phyloP scores from a whole-genome alignment of 2,888 invertebrate species.

The Endomychus coccineus region DNA sequence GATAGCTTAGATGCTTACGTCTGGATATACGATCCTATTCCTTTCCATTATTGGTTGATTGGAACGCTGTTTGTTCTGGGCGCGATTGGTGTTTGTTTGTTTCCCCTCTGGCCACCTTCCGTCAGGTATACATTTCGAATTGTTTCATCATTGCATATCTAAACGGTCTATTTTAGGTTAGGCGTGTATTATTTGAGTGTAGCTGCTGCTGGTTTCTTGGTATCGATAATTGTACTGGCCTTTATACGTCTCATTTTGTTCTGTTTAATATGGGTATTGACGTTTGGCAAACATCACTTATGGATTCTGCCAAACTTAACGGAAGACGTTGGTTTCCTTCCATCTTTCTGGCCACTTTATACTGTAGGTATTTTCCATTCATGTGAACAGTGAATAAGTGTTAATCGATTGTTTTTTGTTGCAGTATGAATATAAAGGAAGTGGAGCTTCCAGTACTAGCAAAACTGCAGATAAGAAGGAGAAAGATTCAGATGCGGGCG shows the following conservation, averaged over 20 bases:
- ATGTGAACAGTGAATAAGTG: no score
- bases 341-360: conserved; percentile 96
- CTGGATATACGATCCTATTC: conserved; percentile 97
- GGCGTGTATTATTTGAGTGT: conserved; percentile 96
- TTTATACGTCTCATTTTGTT: conserved; percentile 87
- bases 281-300: conserved; percentile 84
- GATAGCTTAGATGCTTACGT: conserved; percentile 95
- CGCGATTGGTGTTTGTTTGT: conserved; percentile 91
- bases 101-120: conserved; percentile 97
- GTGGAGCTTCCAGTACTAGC: conserved; percentile 3
- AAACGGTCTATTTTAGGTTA: conserved; percentile 53
- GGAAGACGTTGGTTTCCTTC: conserved; percentile 98
- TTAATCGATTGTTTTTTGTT: conserved; percentile 32
- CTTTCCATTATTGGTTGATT: conserved; percentile 88
- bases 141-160: neutral
- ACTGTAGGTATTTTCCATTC: conserved; percentile 55
- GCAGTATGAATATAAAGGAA: conserved; percentile 77
- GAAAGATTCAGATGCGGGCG: conserved; percentile 71
- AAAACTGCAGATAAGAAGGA: conserved; percentile 55
- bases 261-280: conserved; percentile 80
- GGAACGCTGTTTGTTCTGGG: conserved; percentile 86
- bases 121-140: conserved; percentile 56
- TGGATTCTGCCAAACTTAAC: conserved; percentile 99
- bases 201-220: conserved; percentile 89
- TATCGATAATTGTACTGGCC: conserved; percentile 84